phyloP scores from a whole-genome alignment of 2,888 invertebrate species.

The Epistrophella euchroma region DNA sequence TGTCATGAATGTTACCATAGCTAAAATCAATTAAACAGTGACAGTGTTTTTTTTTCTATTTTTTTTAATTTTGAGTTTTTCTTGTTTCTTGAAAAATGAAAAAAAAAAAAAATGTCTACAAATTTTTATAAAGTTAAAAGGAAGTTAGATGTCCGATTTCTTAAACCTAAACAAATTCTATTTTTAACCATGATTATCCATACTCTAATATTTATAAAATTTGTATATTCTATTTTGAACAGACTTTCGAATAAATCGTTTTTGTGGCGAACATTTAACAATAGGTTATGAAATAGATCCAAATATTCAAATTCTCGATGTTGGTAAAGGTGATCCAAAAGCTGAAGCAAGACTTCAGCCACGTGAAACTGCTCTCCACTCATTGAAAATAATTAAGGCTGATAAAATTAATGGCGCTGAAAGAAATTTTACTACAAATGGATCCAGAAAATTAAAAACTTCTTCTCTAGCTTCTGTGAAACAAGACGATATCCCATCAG shows the following conservation, averaged over 20 bases:
- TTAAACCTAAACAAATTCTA: too few species aligned
- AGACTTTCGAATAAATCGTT: conserved; percentile 85
- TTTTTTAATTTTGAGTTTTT: too few species aligned
- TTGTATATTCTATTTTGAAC: conserved; percentile 51
- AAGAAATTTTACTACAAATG: conserved; percentile 37
- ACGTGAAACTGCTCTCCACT: conserved; percentile 77
- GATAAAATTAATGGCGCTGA: conserved; percentile 57
- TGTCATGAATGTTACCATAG: too few species aligned
- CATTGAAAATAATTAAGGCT: conserved; percentile 78
- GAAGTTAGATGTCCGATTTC: too few species aligned
- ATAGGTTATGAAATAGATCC: conserved; percentile 83
- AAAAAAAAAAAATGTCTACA: too few species aligned
- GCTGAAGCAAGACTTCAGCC: conserved; percentile 77
- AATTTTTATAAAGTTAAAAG: too few species aligned
- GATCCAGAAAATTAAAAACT: conserved; percentile 57
- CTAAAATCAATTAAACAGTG: too few species aligned
- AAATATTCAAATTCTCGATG: conserved; percentile 77
- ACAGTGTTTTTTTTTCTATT: too few species aligned
- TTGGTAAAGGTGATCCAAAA: conserved; percentile 73
- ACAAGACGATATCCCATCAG: conserved; percentile 40
- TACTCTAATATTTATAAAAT: too few species aligned
- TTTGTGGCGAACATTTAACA: conserved; percentile 85
- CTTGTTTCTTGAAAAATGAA: too few species aligned
- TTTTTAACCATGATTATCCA: too few species aligned
- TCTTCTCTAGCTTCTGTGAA: conserved; percentile 37